Evolutionary conservation across 2,797 vertebrate species (phyloP).

Genomic region (Catharus ustulatus): DNA sequence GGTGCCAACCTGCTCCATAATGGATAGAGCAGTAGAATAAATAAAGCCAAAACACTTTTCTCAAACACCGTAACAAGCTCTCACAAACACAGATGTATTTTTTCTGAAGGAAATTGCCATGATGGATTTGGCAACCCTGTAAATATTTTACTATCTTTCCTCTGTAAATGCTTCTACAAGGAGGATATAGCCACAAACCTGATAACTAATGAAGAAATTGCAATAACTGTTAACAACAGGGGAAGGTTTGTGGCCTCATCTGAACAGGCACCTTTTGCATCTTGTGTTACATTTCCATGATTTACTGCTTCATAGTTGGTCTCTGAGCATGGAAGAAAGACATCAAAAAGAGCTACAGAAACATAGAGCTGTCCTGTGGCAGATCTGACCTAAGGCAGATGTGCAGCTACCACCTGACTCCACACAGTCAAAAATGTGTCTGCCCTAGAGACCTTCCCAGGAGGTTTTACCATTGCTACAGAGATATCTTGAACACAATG

Average conservation of each 20-base stretch:
- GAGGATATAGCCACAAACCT: background rate
- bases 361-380: accelerated
- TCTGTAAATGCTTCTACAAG: background rate
- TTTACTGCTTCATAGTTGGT: background rate
- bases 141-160: background rate
- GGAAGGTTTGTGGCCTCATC: background rate
- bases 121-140: background rate
- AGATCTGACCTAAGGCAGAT: background rate
- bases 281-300: background rate
- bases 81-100: background rate
- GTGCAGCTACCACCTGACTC: background rate
- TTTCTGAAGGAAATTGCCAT: background rate
- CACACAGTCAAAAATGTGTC: accelerated
- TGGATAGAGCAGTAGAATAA: background rate
- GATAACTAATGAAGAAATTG: background rate
- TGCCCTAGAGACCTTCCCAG: background rate
- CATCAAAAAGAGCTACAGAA: background rate
- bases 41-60: background rate
- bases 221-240: background rate
- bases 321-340: background rate
- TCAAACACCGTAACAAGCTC: background rate
- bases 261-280: background rate
- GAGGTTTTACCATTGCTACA: background rate
- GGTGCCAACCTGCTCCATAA: background rate
- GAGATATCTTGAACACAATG: background rate